A percentile compares a stretch with the other conserved stretches of the same genome.
Conservation (phyloP, 1,140 invertebrate species). For the Apis cerana region DNA sequence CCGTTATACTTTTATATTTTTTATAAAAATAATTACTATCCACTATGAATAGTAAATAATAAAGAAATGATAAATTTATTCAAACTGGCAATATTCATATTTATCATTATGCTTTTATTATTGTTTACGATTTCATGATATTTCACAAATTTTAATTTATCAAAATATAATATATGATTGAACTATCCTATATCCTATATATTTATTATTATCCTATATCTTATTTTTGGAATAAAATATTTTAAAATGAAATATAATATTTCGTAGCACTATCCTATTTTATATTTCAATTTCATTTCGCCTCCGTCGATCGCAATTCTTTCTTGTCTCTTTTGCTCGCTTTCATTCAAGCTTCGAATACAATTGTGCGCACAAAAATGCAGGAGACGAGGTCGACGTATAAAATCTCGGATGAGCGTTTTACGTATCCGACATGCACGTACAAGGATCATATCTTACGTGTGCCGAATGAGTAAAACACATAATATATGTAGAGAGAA, state of each 20-base stretch:
- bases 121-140: not conserved
- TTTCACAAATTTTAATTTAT: not conserved
- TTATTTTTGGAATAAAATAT: too few relatives aligned
- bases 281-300: not conserved
- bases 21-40: too few relatives aligned
- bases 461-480: constrained; percentile 3
- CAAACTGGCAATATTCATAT: too few relatives aligned
- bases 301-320: not conserved
- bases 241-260: too few relatives aligned
- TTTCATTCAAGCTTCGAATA: not conserved
- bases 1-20: too few relatives aligned
- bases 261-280: not conserved
- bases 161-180: too few relatives aligned
- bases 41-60: too few relatives aligned
- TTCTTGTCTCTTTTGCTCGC: not conserved
- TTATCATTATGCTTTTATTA: not conserved
- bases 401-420: not conserved
- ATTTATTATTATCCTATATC: too few relatives aligned
- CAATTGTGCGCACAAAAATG: not conserved
- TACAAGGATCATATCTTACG: constrained; percentile 51
- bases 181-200: too few relatives aligned
- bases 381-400: not conserved
- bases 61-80: too few relatives aligned
- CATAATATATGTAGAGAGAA: not conserved
- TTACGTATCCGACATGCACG: constrained; percentile 34